These are phyloP conservation scores for Emydocephalus ijimae DNA, from an alignment of 2,113 vertebrate species.

Conservation along the genomic window DNA sequence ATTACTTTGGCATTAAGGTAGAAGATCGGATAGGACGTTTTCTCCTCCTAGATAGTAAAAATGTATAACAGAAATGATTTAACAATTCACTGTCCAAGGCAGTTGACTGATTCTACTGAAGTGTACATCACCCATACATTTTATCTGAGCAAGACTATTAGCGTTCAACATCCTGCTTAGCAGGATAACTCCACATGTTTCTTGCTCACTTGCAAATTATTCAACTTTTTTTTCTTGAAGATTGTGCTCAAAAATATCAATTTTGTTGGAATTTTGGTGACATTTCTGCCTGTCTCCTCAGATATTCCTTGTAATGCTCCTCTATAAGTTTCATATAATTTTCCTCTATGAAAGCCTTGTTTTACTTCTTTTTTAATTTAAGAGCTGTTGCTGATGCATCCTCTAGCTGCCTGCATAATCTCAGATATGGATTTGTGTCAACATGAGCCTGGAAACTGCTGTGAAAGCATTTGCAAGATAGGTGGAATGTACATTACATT, in stretches of 20 bases:
- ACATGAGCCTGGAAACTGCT: not conserved
- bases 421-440: constrained; percentile 63
- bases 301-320: constrained; percentile 61
- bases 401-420: constrained; percentile 68
- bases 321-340: constrained; percentile 66
- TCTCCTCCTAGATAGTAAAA: not conserved
- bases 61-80: not conserved
- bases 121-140: not conserved
- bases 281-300: constrained; percentile 31
- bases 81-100: not conserved
- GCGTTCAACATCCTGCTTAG: not conserved
- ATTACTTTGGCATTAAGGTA: not conserved
- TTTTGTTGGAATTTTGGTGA: not conserved
- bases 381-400: constrained; percentile 54
- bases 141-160: not conserved
- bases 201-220: not conserved
- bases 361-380: constrained; percentile 65
- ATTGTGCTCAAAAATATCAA: not conserved
- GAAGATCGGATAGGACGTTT: not conserved
- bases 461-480: not conserved
- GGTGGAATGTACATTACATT: not conserved
- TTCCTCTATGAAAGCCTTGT: constrained; percentile 68
- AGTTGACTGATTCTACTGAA: not conserved
- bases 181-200: not conserved
- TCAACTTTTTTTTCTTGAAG: not conserved